phyloP scores from a whole-genome alignment of 2,888 invertebrate genomes.

The Perithous albicinctus region DNA sequence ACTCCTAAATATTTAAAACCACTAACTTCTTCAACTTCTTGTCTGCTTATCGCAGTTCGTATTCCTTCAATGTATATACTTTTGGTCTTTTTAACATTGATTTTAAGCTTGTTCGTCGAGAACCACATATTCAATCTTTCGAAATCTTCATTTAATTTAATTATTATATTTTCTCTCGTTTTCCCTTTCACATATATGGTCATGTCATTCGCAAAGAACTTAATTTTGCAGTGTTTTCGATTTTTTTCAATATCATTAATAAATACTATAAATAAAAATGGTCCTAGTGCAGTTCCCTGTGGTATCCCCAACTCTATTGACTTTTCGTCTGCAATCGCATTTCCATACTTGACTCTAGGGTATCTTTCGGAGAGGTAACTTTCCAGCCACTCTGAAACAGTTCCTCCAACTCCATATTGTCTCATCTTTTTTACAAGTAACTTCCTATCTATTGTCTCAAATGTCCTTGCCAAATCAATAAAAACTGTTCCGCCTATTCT shows the following conservation, averaged over 20 bases:
- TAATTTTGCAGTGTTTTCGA: background rate
- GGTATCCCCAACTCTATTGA: background rate
- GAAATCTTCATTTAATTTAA: background rate
- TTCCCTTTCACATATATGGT: no score
- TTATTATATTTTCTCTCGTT: background rate
- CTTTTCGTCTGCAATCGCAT: background rate
- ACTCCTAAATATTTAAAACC: slow-evolving; percentile 51
- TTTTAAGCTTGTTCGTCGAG: slow-evolving; percentile 9
- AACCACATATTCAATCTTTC: slow-evolving; percentile 7
- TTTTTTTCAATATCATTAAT: background rate
- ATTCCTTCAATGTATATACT: slow-evolving; percentile 2
- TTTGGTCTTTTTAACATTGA: slow-evolving; percentile 23
- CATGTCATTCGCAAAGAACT: background rate
- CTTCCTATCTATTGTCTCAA: slow-evolving; percentile 8
- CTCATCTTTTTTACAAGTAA: background rate
- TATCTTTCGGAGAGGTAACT: slow-evolving; percentile 1
- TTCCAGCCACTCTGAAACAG: background rate
- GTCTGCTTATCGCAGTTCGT: background rate
- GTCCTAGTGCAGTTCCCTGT: background rate
- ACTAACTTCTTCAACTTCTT: slow-evolving; percentile 49
- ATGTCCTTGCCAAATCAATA: slow-evolving; percentile 3
- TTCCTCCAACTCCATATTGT: background rate
- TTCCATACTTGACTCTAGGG: background rate
- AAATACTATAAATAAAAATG: background rate
- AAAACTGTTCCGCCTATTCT: background rate